Conservation (phyloP, 1,140 invertebrate species). For the Drosophila orena region DNA sequence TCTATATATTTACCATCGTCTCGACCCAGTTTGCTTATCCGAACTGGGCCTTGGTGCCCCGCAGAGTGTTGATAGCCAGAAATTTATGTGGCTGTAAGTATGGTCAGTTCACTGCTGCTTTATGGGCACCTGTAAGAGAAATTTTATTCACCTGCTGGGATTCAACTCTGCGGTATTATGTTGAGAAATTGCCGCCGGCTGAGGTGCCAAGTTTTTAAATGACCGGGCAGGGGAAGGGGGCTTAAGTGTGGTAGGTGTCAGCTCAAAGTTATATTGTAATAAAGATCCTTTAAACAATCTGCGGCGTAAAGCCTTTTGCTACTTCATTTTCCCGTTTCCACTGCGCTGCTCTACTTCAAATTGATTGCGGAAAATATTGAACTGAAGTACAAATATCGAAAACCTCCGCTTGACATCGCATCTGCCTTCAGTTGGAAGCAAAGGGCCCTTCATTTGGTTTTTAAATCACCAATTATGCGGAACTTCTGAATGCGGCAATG, state of each 20-base stretch:
- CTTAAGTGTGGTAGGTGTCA: not conserved
- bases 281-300: no score
- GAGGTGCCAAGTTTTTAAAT: constrained; percentile 16
- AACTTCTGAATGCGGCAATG: constrained; percentile 18
- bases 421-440: not conserved
- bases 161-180: not conserved
- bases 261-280: not conserved
- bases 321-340: not conserved
- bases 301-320: not conserved
- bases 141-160: constrained; percentile 46
- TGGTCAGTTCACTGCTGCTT: constrained; percentile 46
- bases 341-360: not conserved
- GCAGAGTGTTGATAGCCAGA: constrained; percentile 45
- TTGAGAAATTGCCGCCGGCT: constrained; percentile 21
- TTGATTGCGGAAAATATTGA: constrained; percentile 9
- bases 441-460: constrained; percentile 34
- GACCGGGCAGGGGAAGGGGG: not conserved
- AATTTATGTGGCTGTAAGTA: constrained; percentile 49
- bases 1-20: constrained; percentile 25
- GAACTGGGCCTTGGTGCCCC: not conserved
- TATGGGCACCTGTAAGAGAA: constrained; percentile 32
- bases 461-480: constrained; percentile 48
- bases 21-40: constrained; percentile 38
- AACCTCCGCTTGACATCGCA: not conserved
- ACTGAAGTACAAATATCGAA: constrained; percentile 8